Evolutionary conservation across 1,140 invertebrate genomes (phyloP), one percentile per base, ranked within the genome.

Genomic region (Zaprionus africanus): DNA sequence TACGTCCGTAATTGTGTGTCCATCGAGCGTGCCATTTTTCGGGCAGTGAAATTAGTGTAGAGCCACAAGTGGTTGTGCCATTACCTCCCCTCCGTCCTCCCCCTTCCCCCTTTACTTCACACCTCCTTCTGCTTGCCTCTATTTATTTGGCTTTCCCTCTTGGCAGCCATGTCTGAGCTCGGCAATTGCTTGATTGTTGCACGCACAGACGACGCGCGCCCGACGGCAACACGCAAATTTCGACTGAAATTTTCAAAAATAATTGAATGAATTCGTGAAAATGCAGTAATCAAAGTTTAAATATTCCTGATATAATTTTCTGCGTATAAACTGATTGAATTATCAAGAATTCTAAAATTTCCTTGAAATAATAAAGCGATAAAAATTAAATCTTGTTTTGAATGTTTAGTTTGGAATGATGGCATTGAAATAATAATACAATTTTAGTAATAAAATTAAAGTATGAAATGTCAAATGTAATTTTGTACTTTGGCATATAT

Each of bases 1-100:
- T 91, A 91, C 90, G 91, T 91, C 88, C 90, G 90, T 91, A 91
- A 91, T 91, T 91, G 90, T 91, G 85, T 91, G 90, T 90, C 90
- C 90, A 91, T 90, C 85, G 72, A 91, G 90, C 85, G 82, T 90
- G 85, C 90, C 81, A 82, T 91, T 91, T 88, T 91, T 91, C 68
- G 82, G 78, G 78, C 72, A 76, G 53, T 79, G 72, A 76, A 86
- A 88, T 86, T 83, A 83, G 81, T 69, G 38, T 46, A 60, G 57
- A 65, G 82, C 90, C 82, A 91, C 90, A 91, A 91, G 90, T 91
- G 90, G 88, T 91, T 90, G 70, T 19, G 46, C 28, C 19, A 51
- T 51, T 51, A 51, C 46, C 46, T 13, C 22, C 38, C 58, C 22
- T 22, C 46, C 15, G 17, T 38, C 58, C 22, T 22, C 46, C 15